Percentiles rank a stretch among this genome's conserved stretches.
phyloP scores from a whole-genome alignment of 2,797 vertebrate genomes.

The Anguilla anguilla region DNA sequence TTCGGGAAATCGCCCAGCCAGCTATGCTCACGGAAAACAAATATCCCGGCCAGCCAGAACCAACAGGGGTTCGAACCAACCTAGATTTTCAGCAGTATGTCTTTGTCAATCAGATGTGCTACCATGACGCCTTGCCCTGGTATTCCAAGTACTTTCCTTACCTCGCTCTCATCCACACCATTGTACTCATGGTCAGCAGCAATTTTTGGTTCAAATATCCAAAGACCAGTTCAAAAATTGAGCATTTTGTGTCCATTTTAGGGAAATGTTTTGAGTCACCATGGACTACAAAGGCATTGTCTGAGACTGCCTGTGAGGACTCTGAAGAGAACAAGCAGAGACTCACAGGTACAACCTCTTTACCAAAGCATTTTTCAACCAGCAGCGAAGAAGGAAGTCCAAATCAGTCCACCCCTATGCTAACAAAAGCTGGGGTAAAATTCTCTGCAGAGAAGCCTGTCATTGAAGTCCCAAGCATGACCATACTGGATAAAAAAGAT shows the following conservation, averaged over 20 bases:
- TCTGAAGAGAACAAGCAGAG: conserved; percentile 97
- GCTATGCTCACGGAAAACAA: conserved; percentile 28
- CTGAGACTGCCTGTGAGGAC: conserved; percentile 96
- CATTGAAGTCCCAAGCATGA: conserved; percentile 91
- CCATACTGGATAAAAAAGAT: conserved; percentile 97
- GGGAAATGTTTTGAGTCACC: conserved; percentile 98
- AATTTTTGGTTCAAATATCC: conserved; percentile 99
- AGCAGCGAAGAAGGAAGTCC: conserved; percentile 96
- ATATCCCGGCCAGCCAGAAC: conserved; percentile 66
- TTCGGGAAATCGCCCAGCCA: conserved; percentile 52
- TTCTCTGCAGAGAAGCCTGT: conserved; percentile 93
- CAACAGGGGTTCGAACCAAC: conserved; percentile 87
- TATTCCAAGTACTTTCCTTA: conserved; percentile 99
- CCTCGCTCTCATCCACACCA: conserved; percentile 96
- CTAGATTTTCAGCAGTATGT: conserved; percentile 98
- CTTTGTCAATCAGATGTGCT: conserved; percentile 99
- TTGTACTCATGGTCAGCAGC: conserved; percentile 98
- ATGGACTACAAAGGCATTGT: conserved; percentile 97
- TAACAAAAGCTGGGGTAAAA: conserved; percentile 87
- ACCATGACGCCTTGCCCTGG: conserved; percentile 96
- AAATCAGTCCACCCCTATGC: conserved; percentile 87
- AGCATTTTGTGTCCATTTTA: conserved; percentile 97
- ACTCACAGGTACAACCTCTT: conserved; percentile 84
- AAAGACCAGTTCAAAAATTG: conserved; percentile 98
- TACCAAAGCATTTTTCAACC: conserved; percentile 92